A percentile compares a stretch with the other conserved stretches of the same genome.
Evolutionary conservation across 2,113 vertebrate genomes (phyloP).

Genomic region (Tachycineta bicolor): DNA sequence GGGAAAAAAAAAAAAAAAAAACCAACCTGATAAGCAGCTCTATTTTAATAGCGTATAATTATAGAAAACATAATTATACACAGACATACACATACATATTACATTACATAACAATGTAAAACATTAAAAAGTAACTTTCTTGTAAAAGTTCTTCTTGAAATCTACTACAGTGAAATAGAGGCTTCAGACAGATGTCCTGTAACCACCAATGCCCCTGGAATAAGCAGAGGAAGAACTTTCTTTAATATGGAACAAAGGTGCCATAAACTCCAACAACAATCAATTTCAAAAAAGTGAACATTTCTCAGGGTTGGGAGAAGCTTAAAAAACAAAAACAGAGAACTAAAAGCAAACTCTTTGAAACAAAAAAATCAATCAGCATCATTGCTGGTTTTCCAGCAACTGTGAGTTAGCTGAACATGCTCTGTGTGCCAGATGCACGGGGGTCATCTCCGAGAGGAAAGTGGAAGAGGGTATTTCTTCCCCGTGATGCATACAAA

Average conservation of each 20-base stretch:
- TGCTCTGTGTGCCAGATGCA: constrained; percentile 45
- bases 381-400: constrained; percentile 52
- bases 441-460: not conserved
- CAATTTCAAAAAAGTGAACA: constrained; percentile 56
- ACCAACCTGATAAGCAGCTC: constrained; percentile 45
- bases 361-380: constrained; percentile 55
- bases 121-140: constrained; percentile 76
- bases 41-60: constrained; percentile 67
- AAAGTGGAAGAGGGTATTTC: constrained; percentile 31
- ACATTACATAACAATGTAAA: constrained; percentile 70
- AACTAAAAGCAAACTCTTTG: constrained; percentile 44
- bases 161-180: constrained; percentile 69
- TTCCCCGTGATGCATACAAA: constrained; percentile 48
- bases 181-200: constrained; percentile 69
- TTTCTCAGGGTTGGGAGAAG: constrained; percentile 62
- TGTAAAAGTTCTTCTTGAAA: constrained; percentile 76
- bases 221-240: constrained; percentile 68
- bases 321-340: constrained; percentile 38
- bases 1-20: not conserved
- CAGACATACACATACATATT: constrained; percentile 64
- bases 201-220: constrained; percentile 68
- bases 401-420: constrained; percentile 63
- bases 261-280: constrained; percentile 44
- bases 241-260: constrained; percentile 60
- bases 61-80: constrained; percentile 64